Evolutionary conservation across 2,888 invertebrate genomes (phyloP).

Genomic region (Ectropis crepuscularia): DNA sequence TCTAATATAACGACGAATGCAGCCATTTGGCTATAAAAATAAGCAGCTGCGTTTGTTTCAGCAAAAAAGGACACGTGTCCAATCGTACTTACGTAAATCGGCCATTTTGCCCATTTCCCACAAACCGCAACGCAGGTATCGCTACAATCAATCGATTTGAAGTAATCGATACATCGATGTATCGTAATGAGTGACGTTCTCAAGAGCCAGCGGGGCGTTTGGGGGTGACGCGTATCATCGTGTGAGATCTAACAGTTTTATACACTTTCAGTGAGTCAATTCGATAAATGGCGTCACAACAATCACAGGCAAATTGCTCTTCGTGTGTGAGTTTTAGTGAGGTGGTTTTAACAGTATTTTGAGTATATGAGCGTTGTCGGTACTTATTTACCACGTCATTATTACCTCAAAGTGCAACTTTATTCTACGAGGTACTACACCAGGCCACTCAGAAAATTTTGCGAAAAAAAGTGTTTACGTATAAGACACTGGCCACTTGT

Average conservation of each 20-base stretch:
- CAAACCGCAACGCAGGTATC: constrained; percentile 60
- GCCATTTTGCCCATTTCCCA: constrained; percentile 62
- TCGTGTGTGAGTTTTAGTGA: constrained; percentile 53
- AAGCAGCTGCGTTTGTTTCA: constrained; percentile 43
- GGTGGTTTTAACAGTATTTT: constrained; percentile 46
- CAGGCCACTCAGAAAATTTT: too few species aligned
- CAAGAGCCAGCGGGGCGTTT: constrained; percentile 69
- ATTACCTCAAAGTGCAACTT: neutral
- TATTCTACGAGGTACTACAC: too few species aligned
- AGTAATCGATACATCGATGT: constrained; percentile 61
- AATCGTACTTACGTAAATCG: constrained; percentile 48
- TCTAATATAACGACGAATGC: too few species aligned
- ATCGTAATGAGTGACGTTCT: constrained; percentile 76
- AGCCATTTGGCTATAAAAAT: constrained; percentile 12
- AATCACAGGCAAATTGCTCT: constrained; percentile 55
- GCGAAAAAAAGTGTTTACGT: too few species aligned
- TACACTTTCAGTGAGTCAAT: constrained; percentile 52
- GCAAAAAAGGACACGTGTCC: constrained; percentile 50
- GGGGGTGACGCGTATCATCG: constrained; percentile 73
- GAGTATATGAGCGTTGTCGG: constrained; percentile 4
- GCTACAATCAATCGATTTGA: constrained; percentile 71
- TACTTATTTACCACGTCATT: neutral
- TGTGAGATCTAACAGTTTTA: constrained; percentile 76
- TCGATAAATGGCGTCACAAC: constrained; percentile 52
- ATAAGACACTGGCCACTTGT: too few species aligned